A percentile compares a stretch with the other conserved stretches of the same genome.
Evolutionary conservation across 2,797 vertebrate species (phyloP).

Genomic region (Enoplosus armatus): DNA sequence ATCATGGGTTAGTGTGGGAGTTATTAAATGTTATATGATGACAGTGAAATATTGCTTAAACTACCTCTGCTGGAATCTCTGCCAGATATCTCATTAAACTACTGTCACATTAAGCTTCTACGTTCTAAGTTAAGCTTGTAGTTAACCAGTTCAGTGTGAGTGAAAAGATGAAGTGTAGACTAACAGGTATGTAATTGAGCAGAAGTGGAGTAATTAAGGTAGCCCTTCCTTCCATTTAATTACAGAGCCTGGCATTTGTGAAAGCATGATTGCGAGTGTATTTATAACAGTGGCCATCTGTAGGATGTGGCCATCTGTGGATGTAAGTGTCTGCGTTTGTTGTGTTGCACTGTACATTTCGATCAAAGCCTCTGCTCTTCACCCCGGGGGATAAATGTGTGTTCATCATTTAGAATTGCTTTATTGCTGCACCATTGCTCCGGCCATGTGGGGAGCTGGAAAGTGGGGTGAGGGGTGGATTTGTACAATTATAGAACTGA

Average conservation of each 20-base stretch:
- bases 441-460: slow-evolving; percentile 59
- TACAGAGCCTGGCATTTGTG: slow-evolving; percentile 37
- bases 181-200: slow-evolving; percentile 43
- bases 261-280: slow-evolving; percentile 49
- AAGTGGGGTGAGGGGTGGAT: slow-evolving; percentile 62
- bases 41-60: slow-evolving; percentile 51
- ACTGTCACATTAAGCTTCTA: slow-evolving; percentile 37
- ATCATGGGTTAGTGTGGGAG: slow-evolving; percentile 42
- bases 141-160: slow-evolving; percentile 10
- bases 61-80: slow-evolving; percentile 35
- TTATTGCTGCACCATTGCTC: slow-evolving; percentile 84
- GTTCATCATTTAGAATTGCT: slow-evolving; percentile 82
- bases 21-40: slow-evolving; percentile 62
- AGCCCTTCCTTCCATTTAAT: slow-evolving; percentile 40
- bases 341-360: slow-evolving; percentile 56
- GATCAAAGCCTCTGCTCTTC: slow-evolving; percentile 60
- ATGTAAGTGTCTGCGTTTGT: slow-evolving; percentile 43
- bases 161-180: slow-evolving; percentile 10
- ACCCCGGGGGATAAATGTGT: slow-evolving; percentile 72
- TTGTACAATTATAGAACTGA: slow-evolving; percentile 76
- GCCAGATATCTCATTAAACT: slow-evolving; percentile 45
- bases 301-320: slow-evolving; percentile 60
- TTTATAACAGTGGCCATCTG: slow-evolving; percentile 71
- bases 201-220: slow-evolving; percentile 45
- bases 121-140: slow-evolving; percentile 7